Base-by-base conservation (phyloP, 30 jellyfish, hydroid and myxozoan genomes). In the Aurelia coerulea region DNA sequence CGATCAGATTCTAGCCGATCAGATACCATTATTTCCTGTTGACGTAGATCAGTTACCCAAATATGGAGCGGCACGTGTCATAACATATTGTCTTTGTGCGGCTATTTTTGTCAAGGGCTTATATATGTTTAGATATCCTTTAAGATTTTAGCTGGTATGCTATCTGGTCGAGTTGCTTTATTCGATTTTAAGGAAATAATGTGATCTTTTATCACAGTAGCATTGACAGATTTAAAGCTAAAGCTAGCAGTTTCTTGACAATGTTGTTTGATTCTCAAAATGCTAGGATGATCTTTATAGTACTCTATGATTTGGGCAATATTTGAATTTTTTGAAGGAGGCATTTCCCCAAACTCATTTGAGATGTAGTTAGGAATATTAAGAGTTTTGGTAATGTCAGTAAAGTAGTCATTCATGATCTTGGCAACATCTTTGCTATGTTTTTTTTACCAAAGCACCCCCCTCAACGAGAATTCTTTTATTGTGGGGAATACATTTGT, bases 251-350 rank as follows among this genome's bases (percentile, higher is more conserved):
- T 64, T 23, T 73, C 31, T 23, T 39, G 62, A 73, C 19, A 14
- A 17, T 71, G 46, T 46, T 82, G 63, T 84, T 73, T 73, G 51
- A 84, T 72, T 73, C 32, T 58, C 70, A 56, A 32, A 11, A 84
- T 84, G 37, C 88, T 84, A 15, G 88, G 88, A 37, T 84, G 93
- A 84, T 84, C 52, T 84, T 62, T 63, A 73, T 46, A 84, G 71
- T 84, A 19, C 19, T 72, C 88, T 14, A 84, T 73, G 29, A 73
- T 71, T 18, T 37, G 49, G 49, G 49, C 9, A 37, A 71, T 84
- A 29, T 68, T 52, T 65, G 74, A 31, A 23, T 80, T 32, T 65
- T 80, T 32, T 65, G 65, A 7, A 80, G 17, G 84, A 16, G n/a
- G 84, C 50, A 42, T 42, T 58, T 63, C 46, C 58, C 14, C 52